phyloP scores from a whole-genome alignment of 1,140 invertebrate genomes.

The Portunus trituberculatus region DNA sequence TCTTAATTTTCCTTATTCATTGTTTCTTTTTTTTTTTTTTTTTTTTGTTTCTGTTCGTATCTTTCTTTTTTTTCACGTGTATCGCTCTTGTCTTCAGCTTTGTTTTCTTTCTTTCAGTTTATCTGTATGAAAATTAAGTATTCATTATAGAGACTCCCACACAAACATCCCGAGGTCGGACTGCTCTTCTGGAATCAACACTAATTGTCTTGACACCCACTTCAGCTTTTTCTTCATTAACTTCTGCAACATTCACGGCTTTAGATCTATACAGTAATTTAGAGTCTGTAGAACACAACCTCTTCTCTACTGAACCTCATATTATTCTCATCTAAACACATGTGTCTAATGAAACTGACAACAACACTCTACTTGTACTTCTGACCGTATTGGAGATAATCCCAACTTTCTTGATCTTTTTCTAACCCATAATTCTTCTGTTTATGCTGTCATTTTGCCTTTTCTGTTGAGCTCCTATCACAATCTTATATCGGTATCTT shows the following conservation, averaged over 20 bases:
- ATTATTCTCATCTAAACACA: too few species aligned
- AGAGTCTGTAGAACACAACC: background rate
- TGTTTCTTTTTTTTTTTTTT: background rate
- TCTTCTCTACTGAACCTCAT: background rate
- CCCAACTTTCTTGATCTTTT: too few species aligned
- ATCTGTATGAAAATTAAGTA: background rate
- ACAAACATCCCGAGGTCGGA: too few species aligned
- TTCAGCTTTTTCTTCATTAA: too few species aligned
- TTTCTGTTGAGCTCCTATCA: too few species aligned
- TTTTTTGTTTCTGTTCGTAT: background rate
- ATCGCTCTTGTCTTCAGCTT: background rate
- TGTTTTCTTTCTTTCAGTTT: background rate
- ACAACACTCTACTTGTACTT: too few species aligned
- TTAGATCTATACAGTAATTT: background rate
- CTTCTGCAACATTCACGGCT: background rate
- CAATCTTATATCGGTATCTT: too few species aligned
- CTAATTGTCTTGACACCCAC: background rate
- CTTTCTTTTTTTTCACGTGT: background rate
- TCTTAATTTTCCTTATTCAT: background rate
- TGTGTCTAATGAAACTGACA: too few species aligned
- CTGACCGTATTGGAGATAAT: too few species aligned
- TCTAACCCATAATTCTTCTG: too few species aligned
- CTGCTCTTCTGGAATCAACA: background rate
- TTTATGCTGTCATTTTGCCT: too few species aligned
- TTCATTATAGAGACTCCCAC: too few species aligned